Evolutionary conservation across 2,113 vertebrate genomes (phyloP), one percentile per base, ranked within the genome.

Genomic region (Mus musculus): DNA sequence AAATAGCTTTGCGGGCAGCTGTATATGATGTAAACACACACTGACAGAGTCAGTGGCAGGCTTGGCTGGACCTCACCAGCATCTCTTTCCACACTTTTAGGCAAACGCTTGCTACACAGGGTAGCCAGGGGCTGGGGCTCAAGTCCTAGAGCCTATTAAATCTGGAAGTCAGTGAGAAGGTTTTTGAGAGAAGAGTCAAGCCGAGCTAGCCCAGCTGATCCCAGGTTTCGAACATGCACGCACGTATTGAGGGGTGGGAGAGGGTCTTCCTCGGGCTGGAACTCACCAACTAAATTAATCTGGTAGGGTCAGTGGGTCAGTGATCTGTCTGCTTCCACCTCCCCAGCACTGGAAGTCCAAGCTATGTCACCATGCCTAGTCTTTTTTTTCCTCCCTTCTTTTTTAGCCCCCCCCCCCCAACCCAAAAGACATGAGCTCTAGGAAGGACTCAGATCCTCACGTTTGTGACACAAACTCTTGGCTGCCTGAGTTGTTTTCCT

Each of bases 11-110:
- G 88, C 33, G 46, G 17, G n/a, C 81, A 61, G 95, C 93, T 91
- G n/a, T 88, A 12, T 78, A 14, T 0, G 97, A 91, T 46, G 81
- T 88, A 92, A 92, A 91, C 87, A 90, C 91, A 56, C 49, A 39
- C 75, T 54, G 90, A 82, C 69, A 33, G 12, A 78, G 87, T 24
- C 75, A 22, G 28, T 22, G 77, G 65, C 56, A 69, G 49, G 73
- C 69, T 22, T 78, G 75, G 69, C 61, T 19, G 14, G 3, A 75
- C 46, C 1, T 11, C 24, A 42, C 28, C 82, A 76, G 75, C 59
- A 39, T 49, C 85, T 77, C 72, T 86, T 61, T 5, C 22, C 88
- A 75, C 20, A 73, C 71, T 46, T 82, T 59, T 6, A 46, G 89
- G 88, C 89, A 16, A 82, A 86, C 1, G 46, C 46, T 80, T 2